These are phyloP conservation scores for Schizotus pectinicornis DNA, from an alignment of 2,888 invertebrate genomes.

Conservation along the genomic window DNA sequence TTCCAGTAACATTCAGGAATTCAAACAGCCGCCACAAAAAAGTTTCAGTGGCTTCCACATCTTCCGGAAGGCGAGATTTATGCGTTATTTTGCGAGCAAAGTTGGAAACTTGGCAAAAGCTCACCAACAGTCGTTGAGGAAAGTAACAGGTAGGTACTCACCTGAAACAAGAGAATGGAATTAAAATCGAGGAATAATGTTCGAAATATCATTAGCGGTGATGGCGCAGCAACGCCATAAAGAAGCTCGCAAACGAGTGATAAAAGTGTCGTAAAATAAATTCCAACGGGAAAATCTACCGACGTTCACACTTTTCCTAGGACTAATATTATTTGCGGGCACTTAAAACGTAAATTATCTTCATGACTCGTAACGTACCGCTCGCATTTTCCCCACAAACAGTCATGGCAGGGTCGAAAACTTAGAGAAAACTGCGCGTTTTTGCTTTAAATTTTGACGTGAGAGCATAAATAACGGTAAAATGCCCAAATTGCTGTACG, in stretches of 20 bases:
- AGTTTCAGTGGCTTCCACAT: too few species aligned
- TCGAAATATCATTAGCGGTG: neutral
- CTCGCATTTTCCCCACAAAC: neutral
- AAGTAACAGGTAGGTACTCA: neutral
- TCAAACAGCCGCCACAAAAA: neutral
- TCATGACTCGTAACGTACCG: neutral
- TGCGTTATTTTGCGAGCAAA: too few species aligned
- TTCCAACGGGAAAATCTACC: neutral
- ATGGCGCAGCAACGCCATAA: neutral
- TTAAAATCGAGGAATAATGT: neutral
- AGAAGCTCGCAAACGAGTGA: neutral
- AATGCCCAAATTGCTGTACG: slow-evolving; percentile 10
- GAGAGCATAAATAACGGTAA: slow-evolving; percentile 3
- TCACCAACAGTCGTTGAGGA: neutral
- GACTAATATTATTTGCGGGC: slow-evolving; percentile 1
- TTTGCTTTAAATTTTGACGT: neutral
- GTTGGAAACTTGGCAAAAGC: neutral
- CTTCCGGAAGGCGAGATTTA: too few species aligned
- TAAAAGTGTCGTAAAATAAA: slow-evolving; percentile 3
- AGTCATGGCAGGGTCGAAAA: too few species aligned
- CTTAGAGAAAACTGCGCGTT: neutral
- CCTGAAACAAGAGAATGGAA: neutral
- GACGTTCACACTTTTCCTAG: slow-evolving; percentile 1
- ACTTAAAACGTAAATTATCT: slow-evolving; percentile 1
- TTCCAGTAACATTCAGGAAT: slow-evolving; percentile 4